phyloP scores from a whole-genome alignment of 2,113 vertebrate genomes.

The Grallaria varia region DNA sequence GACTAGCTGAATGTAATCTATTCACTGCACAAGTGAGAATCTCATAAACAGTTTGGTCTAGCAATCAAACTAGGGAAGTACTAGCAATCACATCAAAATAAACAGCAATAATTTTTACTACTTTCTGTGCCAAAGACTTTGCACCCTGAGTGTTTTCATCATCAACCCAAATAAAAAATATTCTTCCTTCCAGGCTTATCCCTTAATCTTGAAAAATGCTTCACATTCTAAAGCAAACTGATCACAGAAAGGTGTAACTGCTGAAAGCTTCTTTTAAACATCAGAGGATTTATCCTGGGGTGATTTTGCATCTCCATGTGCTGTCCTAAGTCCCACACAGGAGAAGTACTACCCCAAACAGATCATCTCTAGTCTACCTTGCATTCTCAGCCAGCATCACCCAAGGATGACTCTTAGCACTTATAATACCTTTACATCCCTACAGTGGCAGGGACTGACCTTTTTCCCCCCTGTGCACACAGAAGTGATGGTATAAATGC shows the following conservation, averaged over 20 bases:
- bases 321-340: no score
- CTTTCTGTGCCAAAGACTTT: background rate
- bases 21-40: background rate
- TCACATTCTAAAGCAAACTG: background rate
- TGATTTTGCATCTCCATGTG: background rate
- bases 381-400: accelerated
- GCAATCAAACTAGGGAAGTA: background rate
- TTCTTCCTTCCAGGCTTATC: background rate
- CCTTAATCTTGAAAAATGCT: background rate
- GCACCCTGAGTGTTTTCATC: background rate
- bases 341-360: background rate
- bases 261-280: background rate
- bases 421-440: accelerated
- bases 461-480: accelerated
- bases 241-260: background rate
- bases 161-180: background rate
- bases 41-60: background rate
- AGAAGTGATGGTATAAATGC: background rate
- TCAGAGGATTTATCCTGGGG: accelerated
- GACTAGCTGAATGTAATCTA: background rate
- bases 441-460: no score
- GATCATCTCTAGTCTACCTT: background rate
- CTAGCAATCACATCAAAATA: background rate
- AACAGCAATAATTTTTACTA: background rate
- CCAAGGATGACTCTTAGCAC: background rate